Evolutionary conservation across 1,140 invertebrate species (phyloP).

Genomic region (Lepidurus packardi): DNA sequence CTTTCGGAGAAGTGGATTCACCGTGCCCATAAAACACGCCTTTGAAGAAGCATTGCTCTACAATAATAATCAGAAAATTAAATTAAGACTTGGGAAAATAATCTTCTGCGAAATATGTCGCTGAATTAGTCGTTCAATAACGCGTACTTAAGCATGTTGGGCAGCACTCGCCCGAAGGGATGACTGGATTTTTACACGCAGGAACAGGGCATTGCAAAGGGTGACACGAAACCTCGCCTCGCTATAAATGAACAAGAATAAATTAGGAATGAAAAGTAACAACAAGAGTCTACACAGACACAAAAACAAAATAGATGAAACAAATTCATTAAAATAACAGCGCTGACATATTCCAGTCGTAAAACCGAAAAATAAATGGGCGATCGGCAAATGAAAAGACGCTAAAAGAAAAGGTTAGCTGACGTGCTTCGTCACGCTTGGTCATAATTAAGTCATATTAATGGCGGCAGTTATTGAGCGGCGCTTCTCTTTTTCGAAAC

Average conservation of each 20-base stretch:
- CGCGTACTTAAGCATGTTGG: constrained; percentile 76
- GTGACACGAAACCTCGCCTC: constrained; percentile 72
- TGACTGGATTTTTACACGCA: constrained; percentile 71
- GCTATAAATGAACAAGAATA: constrained; percentile 51
- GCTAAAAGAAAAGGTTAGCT: no score
- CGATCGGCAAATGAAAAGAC: no score
- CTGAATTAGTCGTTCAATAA: background rate
- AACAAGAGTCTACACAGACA: constrained; percentile 30
- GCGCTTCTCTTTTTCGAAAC: no score
- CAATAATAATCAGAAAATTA: constrained; percentile 41
- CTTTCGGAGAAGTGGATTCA: constrained; percentile 61
- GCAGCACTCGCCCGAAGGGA: constrained; percentile 72
- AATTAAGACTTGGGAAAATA: constrained; percentile 25
- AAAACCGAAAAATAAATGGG: background rate
- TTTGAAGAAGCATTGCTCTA: constrained; percentile 71
- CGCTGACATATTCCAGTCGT: background rate
- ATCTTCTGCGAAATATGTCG: background rate
- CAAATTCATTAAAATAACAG: constrained; percentile 23
- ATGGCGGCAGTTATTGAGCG: no score
- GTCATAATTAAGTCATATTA: no score
- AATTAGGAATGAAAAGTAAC: constrained; percentile 20
- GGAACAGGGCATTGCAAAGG: constrained; percentile 66
- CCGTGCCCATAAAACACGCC: constrained; percentile 76
- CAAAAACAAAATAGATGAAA: constrained; percentile 32
- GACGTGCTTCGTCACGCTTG: no score